A percentile compares a stretch with the other conserved stretches of the same genome.
phyloP scores from a whole-genome alignment of 2,888 invertebrate species.

The Lamellibrachia satsuma region DNA sequence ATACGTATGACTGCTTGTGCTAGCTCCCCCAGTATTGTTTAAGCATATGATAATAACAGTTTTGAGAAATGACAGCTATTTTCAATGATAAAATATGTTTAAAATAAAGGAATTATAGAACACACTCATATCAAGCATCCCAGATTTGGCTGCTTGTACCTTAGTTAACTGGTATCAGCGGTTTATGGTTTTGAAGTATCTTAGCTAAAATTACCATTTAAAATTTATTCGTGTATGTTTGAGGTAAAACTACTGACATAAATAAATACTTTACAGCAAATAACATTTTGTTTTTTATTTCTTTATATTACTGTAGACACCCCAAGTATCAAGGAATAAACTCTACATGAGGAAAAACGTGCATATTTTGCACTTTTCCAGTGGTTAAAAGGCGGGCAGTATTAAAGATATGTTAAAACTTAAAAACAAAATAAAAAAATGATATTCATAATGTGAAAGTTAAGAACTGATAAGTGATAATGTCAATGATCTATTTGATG shows the following conservation, averaged over 20 bases:
- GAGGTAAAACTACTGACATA: not conserved
- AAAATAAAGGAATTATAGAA: not conserved
- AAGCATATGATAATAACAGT: not conserved
- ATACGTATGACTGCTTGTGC: too few relatives aligned
- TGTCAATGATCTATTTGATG: too few relatives aligned
- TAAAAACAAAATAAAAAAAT: too few relatives aligned
- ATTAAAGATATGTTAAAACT: too few relatives aligned
- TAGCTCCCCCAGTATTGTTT: not conserved
- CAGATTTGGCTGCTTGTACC: not conserved
- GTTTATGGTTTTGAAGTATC: not conserved
- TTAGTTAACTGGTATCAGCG: not conserved
- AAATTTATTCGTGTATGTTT: not conserved
- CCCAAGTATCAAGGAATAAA: too few relatives aligned
- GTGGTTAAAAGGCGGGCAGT: too few relatives aligned
- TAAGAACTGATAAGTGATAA: too few relatives aligned
- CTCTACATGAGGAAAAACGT: too few relatives aligned
- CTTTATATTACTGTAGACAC: too few relatives aligned
- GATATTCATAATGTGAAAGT: too few relatives aligned
- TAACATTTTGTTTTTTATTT: too few relatives aligned
- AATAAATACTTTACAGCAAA: not conserved
- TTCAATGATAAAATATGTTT: not conserved
- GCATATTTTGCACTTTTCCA: too few relatives aligned
- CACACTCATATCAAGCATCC: not conserved
- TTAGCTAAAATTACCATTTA: not conserved
- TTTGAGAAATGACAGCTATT: not conserved